Evolutionary conservation across 92 coral and sea anemone genomes (phyloP), one percentile per base, ranked within the genome.

Genomic region (Bergia puertoricense): DNA sequence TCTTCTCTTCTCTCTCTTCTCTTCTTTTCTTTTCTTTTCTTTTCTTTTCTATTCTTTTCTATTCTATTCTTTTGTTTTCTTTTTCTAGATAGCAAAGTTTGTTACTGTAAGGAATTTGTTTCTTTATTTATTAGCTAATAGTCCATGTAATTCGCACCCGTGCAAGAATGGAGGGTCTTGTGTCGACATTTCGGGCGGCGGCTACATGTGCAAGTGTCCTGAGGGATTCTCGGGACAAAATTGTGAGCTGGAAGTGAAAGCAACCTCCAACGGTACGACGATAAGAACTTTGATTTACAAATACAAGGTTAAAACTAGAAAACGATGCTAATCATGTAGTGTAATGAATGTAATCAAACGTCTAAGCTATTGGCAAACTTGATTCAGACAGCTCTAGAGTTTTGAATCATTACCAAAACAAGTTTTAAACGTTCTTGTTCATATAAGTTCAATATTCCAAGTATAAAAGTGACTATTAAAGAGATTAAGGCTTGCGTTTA

Each of bases 101-200:
- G 59, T 54, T 15, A 54, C 59, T 54, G 77, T 51, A 54, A 51
- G 8, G 18, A 11, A 45, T 30, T 22, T 50, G 20, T 30, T 56
- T 62, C 78, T 66, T 50, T 51, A 72, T 16, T 3, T 80, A 93
- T 96, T 41, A 41, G 82, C 89, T 1, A 46, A 22, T 30, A 80
- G 86, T 4, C 89, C 94, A 0, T 96, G 99, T 71, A 43, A 30
- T 18, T 85, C 93, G 3, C 92, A 85, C 65, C 98, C 99, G 15
- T 97, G 99, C 81, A 91, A 92, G 80, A 97, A 97, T 76, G 98
- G 97, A 15, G 99, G 98, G 65, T 86, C 95, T 1, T 97, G 99
- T 72, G 77, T 73, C 44, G 77, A 16, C 38, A 41, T 81, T 57
- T 36, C 85, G 9, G 46, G 38, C 69, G 86, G 76, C 23, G 36